Evolutionary conservation across 2,797 vertebrate genomes (phyloP), one percentile per base, ranked within the genome.

Genomic region (Diplodus puntazzo): DNA sequence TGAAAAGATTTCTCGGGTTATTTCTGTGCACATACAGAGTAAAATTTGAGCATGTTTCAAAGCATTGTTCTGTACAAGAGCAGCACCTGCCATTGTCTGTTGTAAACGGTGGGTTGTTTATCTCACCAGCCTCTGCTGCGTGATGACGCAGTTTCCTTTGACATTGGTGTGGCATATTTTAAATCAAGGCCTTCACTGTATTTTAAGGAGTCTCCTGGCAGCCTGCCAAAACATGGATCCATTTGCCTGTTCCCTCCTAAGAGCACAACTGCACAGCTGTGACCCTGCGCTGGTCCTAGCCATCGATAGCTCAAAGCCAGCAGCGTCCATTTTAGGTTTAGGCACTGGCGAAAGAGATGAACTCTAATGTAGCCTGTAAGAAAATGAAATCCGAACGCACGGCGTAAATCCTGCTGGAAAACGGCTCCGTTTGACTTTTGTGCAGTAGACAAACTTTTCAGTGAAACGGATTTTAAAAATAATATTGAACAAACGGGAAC

Each of bases 251-350:
- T 79, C 69, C 39, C 82, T 82, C 81, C 69, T 81, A 81, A 87
- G 68, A 88, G 88, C 90, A 88, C 88, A 85, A 81, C 84, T 89
- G 86, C 86, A 92, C 92, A 93, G 91, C 93, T 94, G 92, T 91
- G 89, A 89, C 90, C 89, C 86, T 73, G 78, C 81, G 85, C 84
- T 77, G 73, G 84, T 85, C 79, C 77, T 85, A 88, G 89, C 88
- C 84, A 86, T 88, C 76, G 80, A 92, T 87, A 92, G 75, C 81
- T 92, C 82, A 75, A 88, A 92, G 70, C 87, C 87, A 86, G 89
- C 87, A 91, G 92, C 95, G 73, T 95, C 95, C 95, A 95, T 96
- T 94, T 96, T 95, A 93, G 89, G 85, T 89, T 84, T 73, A 90
- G 85, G 81, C 79, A 67, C 69, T 73, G 62, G 82, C 59, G 66